These are phyloP conservation scores for Echiichthys vipera DNA, from an alignment of 2,797 vertebrate genomes.

Conservation along the genomic window DNA sequence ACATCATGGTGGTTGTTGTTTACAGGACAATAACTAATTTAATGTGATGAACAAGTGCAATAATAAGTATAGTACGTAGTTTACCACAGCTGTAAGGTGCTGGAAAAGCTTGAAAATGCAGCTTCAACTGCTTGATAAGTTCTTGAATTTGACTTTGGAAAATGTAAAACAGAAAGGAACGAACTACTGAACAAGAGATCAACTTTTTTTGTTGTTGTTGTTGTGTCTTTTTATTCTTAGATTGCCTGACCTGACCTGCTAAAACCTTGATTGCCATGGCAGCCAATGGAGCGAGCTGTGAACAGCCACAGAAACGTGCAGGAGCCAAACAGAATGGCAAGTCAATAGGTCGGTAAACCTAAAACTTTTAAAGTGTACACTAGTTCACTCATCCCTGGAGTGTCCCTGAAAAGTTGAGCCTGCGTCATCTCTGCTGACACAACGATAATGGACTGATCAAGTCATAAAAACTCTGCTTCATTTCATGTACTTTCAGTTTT, in stretches of 20 bases:
- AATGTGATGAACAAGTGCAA: too few species aligned
- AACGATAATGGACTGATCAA: background rate
- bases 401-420: background rate
- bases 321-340: slow-evolving; percentile 92
- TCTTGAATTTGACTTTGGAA: too few species aligned
- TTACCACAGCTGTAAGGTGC: too few species aligned
- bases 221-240: slow-evolving; percentile 63
- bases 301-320: slow-evolving; percentile 89
- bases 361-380: background rate
- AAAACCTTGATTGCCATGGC: slow-evolving; percentile 91
- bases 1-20: too few species aligned
- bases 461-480: slow-evolving; percentile 15
- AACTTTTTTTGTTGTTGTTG: slow-evolving; percentile 10
- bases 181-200: background rate
- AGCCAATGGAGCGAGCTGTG: slow-evolving; percentile 94
- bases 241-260: slow-evolving; percentile 69
- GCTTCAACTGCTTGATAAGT: too few species aligned
- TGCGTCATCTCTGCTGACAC: slow-evolving; percentile 11
- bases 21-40: too few species aligned
- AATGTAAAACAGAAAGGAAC: too few species aligned
- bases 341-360: slow-evolving; percentile 85
- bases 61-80: too few species aligned
- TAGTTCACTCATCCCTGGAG: background rate
- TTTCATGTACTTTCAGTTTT: slow-evolving; percentile 25
- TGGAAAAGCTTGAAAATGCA: too few species aligned